These are phyloP conservation scores for Cyphomyrmex costatus DNA, from an alignment of 1,140 invertebrate species.

Conservation along the genomic window DNA sequence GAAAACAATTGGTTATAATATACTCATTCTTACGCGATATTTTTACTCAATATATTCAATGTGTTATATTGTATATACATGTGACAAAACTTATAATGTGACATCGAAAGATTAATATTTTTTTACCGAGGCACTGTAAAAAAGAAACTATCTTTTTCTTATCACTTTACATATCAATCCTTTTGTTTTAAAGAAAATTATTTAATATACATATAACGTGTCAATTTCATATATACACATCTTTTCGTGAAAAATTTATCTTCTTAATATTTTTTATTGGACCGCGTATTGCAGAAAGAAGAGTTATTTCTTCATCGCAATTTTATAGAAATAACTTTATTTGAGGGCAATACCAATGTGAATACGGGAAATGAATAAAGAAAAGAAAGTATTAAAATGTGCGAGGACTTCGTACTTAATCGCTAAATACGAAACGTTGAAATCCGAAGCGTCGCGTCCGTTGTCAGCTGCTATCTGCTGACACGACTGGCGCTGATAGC, in stretches of 20 bases:
- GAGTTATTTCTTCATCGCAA: not conserved
- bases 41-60: too few species aligned
- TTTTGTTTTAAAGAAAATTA: not conserved
- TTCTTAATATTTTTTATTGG: not conserved
- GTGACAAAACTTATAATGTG: too few species aligned
- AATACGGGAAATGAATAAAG: not conserved
- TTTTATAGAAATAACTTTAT: not conserved
- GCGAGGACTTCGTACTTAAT: conserved; percentile 55
- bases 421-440: conserved; percentile 68
- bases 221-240: not conserved
- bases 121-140: not conserved
- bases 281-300: not conserved
- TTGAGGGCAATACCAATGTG: not conserved
- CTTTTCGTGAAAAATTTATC: not conserved
- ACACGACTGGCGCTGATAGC: conserved; percentile 69
- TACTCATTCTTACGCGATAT: too few species aligned
- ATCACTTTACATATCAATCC: not conserved
- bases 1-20: too few species aligned
- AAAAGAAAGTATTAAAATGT: conserved; percentile 46
- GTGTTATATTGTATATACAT: too few species aligned
- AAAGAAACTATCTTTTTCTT: not conserved
- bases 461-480: conserved; percentile 66
- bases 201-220: too few species aligned
- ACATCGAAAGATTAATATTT: too few species aligned
- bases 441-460: conserved; percentile 66